A percentile compares a stretch with the other conserved stretches of the same genome.
These are phyloP conservation scores for Cosmorhoe ocellata DNA, from an alignment of 2,888 invertebrate species.

Conservation along the genomic window DNA sequence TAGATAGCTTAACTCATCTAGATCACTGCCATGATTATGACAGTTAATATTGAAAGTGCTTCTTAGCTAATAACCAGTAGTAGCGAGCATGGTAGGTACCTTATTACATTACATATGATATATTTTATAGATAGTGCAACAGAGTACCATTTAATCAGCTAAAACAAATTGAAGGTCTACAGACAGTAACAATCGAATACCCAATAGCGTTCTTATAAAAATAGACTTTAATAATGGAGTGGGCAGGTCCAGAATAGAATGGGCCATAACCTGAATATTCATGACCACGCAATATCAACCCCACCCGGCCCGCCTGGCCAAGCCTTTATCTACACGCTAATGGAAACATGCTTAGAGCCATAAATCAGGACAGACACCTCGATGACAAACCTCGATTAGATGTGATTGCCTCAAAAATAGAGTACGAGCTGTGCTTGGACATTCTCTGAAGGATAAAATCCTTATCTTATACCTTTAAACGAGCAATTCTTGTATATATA, in stretches of 20 bases:
- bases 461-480: too few relatives aligned
- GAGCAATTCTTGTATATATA: too few relatives aligned
- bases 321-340: slow-evolving; percentile 62
- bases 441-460: too few relatives aligned
- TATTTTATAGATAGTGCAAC: background rate
- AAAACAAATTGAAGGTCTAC: slow-evolving; percentile 2
- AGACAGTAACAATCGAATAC: slow-evolving; percentile 14
- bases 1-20: too few relatives aligned
- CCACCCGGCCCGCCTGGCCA: slow-evolving; percentile 56
- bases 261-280: slow-evolving; percentile 65
- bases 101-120: too few relatives aligned
- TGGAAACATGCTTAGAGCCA: slow-evolving; percentile 38
- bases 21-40: too few relatives aligned
- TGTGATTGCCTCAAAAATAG: slow-evolving; percentile 1
- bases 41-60: too few relatives aligned
- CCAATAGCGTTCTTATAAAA: slow-evolving; percentile 34
- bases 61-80: too few relatives aligned
- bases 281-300: slow-evolving; percentile 62
- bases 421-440: too few relatives aligned
- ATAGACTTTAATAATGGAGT: slow-evolving; percentile 50
- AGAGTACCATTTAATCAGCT: slow-evolving; percentile 1
- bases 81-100: too few relatives aligned
- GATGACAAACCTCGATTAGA: slow-evolving; percentile 10
- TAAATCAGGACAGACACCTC: slow-evolving; percentile 24
- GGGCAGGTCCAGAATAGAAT: slow-evolving; percentile 50